Evolutionary conservation across 35 echinoderm and acorn worm species (phyloP).

Genomic region (Ophioderma brevispina): DNA sequence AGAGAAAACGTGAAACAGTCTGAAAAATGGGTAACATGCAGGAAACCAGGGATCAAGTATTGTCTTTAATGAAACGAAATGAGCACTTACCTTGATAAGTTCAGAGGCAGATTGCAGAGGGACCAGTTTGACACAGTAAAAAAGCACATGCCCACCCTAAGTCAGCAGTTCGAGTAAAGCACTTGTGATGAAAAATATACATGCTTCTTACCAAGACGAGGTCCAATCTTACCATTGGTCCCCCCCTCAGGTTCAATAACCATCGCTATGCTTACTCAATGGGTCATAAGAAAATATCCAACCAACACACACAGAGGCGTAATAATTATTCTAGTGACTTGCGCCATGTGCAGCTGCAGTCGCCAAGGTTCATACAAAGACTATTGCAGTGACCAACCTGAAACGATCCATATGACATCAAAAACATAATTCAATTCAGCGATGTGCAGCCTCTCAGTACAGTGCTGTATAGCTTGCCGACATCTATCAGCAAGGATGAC

Average conservation of each 20-base stretch:
- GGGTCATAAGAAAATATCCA: not conserved
- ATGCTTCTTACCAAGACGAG: conserved; percentile 13
- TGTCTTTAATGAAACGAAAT: not conserved
- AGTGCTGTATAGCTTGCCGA: conserved; percentile 10
- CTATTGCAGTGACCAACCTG: not conserved
- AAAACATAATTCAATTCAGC: conserved; percentile 2
- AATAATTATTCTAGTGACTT: not conserved
- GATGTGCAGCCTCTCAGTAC: not conserved
- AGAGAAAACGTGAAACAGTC: not conserved
- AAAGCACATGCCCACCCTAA: not conserved
- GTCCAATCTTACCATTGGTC: conserved; percentile 16
- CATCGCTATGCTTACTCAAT: conserved; percentile 7
- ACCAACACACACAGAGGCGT: conserved; percentile 21
- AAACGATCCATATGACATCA: not conserved
- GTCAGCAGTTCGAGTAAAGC: conserved; percentile 3
- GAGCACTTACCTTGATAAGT: not conserved
- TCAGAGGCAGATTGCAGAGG: not conserved
- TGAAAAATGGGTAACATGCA: not conserved
- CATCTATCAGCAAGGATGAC: conserved; percentile 6
- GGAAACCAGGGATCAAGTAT: not conserved
- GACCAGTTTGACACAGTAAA: conserved; percentile 3
- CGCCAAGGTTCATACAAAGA: not conserved
- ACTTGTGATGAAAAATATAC: conserved; percentile 27
- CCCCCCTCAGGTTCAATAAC: conserved; percentile 8
- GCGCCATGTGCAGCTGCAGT: conserved; percentile 13